These are phyloP conservation scores for Serranus cabrilla DNA, from an alignment of 2,797 vertebrate genomes.

Conservation along the genomic window DNA sequence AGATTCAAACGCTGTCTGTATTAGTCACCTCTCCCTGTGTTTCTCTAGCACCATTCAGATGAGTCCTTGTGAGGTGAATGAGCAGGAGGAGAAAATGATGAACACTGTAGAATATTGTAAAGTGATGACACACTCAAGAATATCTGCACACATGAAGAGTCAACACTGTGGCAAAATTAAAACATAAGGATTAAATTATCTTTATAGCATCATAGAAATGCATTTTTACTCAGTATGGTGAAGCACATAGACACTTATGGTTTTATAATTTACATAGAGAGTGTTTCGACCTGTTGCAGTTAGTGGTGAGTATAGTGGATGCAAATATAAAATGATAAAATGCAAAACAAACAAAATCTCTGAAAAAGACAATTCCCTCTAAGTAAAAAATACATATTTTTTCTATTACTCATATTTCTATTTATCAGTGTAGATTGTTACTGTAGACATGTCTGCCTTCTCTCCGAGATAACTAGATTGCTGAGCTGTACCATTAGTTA, in stretches of 20 bases:
- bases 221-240: neutral
- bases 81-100: conserved; percentile 7
- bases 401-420: too few species aligned
- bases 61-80: conserved; percentile 31
- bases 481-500: too few species aligned
- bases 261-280: conserved; percentile 2
- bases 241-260: neutral
- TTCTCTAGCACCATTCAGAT: conserved; percentile 40
- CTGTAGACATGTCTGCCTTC: too few species aligned
- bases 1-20: conserved; percentile 16
- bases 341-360: neutral
- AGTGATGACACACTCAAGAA: conserved; percentile 17
- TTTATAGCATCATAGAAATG: neutral
- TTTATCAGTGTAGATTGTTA: too few species aligned
- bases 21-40: conserved; percentile 48
- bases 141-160: neutral
- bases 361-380: neutral
- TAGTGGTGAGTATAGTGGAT: neutral
- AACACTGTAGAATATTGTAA: conserved; percentile 1
- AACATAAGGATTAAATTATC: conserved; percentile 2
- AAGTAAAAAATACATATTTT: too few species aligned
- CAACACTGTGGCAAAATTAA: neutral
- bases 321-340: neutral
- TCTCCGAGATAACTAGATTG: too few species aligned
- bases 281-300: neutral